Base-by-base conservation (phyloP, 2,113 vertebrate species). In the Lamprotornis superbus region DNA sequence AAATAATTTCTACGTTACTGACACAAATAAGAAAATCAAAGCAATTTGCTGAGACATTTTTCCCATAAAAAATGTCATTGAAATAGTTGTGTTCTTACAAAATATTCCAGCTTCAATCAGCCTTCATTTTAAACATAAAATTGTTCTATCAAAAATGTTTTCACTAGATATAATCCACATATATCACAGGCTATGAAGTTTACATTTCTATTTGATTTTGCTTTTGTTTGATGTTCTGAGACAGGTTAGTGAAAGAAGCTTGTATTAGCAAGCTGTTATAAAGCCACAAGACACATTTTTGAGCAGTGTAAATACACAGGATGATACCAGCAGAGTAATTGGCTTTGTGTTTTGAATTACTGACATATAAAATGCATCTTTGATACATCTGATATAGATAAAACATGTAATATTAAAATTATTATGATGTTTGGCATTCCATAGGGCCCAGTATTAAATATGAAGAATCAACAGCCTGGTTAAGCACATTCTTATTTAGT, bases 11-110 rank as follows among this genome's bases (percentile, higher is more conserved):
- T 91, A 33, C 4, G 59, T 89, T 95, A 93, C 46, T 44, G 42
- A 11, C 28, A 95, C 69, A 87, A 94, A 87, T 82, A 60, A 79
- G 80, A 92, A 95, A 94, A 91, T 76, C 55, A 94, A 95, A 95
- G 46, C n/a, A 57, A 93, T 93, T 93, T 90, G 9, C 55, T 69
- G 60, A 85, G 57, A 79, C 21, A 61, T 80, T 94, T 90, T 93
- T 74, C 42, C 74, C 24, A 35, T 63, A 63, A 47, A 95, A 94
- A 63, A 61, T 65, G 37, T 39, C 65, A 76, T 44, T 85, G 90
- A 80, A 93, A 88, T 77, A 61, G 46, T 77, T 35, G 27, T n/a
- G 15, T 44, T 94, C 50, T 44, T 73, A 24, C 63, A 79, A 87
- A 93, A 87, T 65, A 78, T 83, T 85, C 35, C 25, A 24, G 44